Evolutionary conservation across 37 sponge, comb jelly and placozoan genomes (phyloP).

Genomic region (Tethya wilhelma): DNA sequence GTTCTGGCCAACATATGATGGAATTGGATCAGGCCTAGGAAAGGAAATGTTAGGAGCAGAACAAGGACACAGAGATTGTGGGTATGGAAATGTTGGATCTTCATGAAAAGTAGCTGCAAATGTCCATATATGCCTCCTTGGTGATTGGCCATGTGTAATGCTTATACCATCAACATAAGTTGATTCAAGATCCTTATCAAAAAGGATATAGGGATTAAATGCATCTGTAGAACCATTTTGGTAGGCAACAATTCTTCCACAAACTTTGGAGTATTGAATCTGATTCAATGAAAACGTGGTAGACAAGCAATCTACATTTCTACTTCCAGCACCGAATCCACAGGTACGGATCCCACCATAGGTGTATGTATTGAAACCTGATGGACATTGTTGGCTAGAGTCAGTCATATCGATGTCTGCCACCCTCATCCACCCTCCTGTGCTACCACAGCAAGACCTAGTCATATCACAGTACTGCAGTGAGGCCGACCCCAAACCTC

Average conservation of each 20-base stretch:
- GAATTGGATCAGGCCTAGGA: not conserved
- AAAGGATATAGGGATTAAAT: not conserved
- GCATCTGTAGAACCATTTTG: conserved; percentile 21
- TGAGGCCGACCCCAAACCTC: not conserved
- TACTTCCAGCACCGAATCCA: not conserved
- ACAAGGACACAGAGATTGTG: not conserved
- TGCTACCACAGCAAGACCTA: conserved; percentile 3
- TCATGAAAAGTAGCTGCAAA: conserved; percentile 1
- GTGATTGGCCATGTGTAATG: conserved; percentile 16
- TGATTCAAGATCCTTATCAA: not conserved
- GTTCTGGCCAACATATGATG: conserved; percentile 22
- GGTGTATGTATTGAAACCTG: not conserved
- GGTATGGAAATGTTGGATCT: not conserved
- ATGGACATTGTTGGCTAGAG: not conserved
- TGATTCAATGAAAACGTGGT: conserved; percentile 1
- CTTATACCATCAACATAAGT: conserved; percentile 36
- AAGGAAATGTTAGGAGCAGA: no score
- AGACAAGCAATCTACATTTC: conserved; percentile 33
- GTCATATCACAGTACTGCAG: conserved; percentile 36
- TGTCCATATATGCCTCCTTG: conserved; percentile 45
- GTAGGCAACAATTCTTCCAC: conserved; percentile 59
- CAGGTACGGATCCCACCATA: not conserved
- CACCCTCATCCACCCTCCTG: conserved; percentile 39
- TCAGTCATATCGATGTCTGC: conserved; percentile 4
- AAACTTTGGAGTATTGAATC: conserved; percentile 48